Conservation (phyloP, 2,888 invertebrate species). For the Hypolimnas misippus region DNA sequence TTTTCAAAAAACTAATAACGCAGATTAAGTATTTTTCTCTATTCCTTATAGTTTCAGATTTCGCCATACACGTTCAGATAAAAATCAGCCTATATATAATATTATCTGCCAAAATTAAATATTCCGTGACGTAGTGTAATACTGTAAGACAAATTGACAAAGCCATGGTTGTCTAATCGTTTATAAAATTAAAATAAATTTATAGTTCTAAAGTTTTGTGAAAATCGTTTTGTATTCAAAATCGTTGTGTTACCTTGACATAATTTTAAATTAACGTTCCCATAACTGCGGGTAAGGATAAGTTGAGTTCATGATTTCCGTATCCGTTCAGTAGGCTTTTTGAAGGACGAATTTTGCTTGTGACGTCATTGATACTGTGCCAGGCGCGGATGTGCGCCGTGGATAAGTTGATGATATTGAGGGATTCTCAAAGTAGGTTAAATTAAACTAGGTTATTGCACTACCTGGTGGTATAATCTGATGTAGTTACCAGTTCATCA, state of each 20-base stretch:
- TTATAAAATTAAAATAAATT: conserved; percentile 32
- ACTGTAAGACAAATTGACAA: conserved; percentile 21
- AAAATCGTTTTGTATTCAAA: conserved; percentile 45
- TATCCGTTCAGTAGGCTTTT: conserved; percentile 64
- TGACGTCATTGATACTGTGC: conserved; percentile 79
- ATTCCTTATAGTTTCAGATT: too few species aligned
- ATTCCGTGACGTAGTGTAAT: conserved; percentile 13
- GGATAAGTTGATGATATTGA: conserved; percentile 70
- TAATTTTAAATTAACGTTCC: conserved; percentile 62
- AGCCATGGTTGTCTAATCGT: conserved; percentile 21
- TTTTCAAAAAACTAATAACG: too few species aligned
- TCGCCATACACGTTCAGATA: too few species aligned
- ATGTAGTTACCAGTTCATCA: conserved; percentile 66
- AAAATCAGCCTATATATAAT: too few species aligned
- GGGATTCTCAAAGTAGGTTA: conserved; percentile 79
- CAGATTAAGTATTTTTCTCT: too few species aligned
- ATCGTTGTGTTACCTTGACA: conserved; percentile 61
- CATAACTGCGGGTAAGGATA: conserved; percentile 61
- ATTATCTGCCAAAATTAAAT: conserved; percentile 3
- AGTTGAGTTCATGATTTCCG: conserved; percentile 76
- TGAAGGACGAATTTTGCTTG: conserved; percentile 59
- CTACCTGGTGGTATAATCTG: conserved; percentile 52
- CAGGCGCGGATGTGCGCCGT: conserved; percentile 72
- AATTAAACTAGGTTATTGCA: conserved; percentile 83
- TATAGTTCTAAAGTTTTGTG: conserved; percentile 23